Evolutionary conservation across 2,888 invertebrate species (phyloP).

Genomic region (Stegophylla sp.): DNA sequence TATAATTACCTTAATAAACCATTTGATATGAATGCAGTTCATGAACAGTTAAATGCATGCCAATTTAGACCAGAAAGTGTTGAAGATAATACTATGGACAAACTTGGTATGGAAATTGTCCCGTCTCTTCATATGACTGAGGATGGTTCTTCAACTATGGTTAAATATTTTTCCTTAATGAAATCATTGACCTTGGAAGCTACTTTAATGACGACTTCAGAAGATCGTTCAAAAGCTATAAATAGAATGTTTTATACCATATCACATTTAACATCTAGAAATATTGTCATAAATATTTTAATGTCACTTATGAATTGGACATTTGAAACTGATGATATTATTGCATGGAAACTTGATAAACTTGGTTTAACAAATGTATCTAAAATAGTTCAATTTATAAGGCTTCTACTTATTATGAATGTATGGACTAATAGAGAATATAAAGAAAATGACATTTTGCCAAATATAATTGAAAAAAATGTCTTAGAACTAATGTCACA

Average conservation of each 20-base stretch:
- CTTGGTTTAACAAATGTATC: conserved; percentile 46
- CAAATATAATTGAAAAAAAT: conserved; percentile 46
- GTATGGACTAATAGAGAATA: conserved; percentile 50
- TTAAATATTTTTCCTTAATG: conserved; percentile 5
- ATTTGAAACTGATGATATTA: conserved; percentile 41
- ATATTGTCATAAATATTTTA: conserved; percentile 44
- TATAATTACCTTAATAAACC: conserved; percentile 43
- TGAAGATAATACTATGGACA: conserved; percentile 49
- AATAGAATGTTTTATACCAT: conserved; percentile 40
- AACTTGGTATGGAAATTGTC: conserved; percentile 44
- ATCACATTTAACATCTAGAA: conserved; percentile 42
- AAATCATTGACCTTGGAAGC: conserved; percentile 46
- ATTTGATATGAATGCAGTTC: conserved; percentile 25
- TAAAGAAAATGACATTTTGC: conserved; percentile 42
- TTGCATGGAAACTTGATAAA: conserved; percentile 43
- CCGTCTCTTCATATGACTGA: conserved; percentile 3
- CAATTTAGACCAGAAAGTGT: conserved; percentile 44
- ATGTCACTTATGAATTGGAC: conserved; percentile 48
- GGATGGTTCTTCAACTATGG: background rate
- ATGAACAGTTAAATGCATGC: conserved; percentile 40
- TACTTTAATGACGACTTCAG: conserved; percentile 41
- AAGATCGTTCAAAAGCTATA: conserved; percentile 48
- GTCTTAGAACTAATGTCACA: conserved; percentile 35
- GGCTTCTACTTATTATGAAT: conserved; percentile 50
- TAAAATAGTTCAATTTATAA: conserved; percentile 46